A percentile compares a stretch with the other conserved stretches of the same genome.
Conservation (phyloP, 2,888 invertebrate species). For the Epistrophe grossulariae region DNA sequence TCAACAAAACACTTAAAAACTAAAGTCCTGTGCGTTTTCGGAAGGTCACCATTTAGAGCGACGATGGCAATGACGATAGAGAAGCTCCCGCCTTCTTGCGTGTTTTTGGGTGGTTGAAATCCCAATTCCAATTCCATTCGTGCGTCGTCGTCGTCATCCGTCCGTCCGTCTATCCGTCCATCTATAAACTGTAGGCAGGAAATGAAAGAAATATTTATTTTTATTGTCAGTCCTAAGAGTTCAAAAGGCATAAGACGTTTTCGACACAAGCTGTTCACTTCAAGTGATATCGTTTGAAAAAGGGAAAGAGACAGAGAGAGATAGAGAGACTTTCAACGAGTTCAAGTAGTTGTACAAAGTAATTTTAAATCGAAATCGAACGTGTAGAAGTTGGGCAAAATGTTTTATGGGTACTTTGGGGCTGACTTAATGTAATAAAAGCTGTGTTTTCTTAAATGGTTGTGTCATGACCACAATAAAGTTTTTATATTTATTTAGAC, state of each 20-base stretch:
- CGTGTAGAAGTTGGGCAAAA: slow-evolving; percentile 52
- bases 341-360: slow-evolving; percentile 50
- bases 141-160: not conserved
- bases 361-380: slow-evolving; percentile 69
- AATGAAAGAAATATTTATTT: slow-evolving; percentile 71
- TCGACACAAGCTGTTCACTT: slow-evolving; percentile 69
- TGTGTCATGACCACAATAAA: slow-evolving; percentile 31
- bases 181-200: slow-evolving; percentile 23
- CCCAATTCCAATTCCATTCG: not conserved
- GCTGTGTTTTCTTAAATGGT: slow-evolving; percentile 47
- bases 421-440: slow-evolving; percentile 54
- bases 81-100: not conserved
- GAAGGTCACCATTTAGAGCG: slow-evolving; percentile 15
- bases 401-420: slow-evolving; percentile 66
- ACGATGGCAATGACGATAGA: slow-evolving; percentile 5
- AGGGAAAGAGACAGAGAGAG: slow-evolving; percentile 7
- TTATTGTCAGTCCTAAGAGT: slow-evolving; percentile 55
- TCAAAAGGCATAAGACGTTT: slow-evolving; percentile 68
- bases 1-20: slow-evolving; percentile 66
- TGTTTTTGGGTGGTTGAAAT: not conserved
- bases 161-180: not conserved
- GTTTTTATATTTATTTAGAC: slow-evolving; percentile 29
- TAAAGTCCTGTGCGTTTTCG: slow-evolving; percentile 51
- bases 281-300: slow-evolving; percentile 47
- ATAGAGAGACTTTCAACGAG: slow-evolving; percentile 33